Base-by-base conservation (phyloP, 2,888 invertebrate species). In the Therioaphis trifolii region DNA sequence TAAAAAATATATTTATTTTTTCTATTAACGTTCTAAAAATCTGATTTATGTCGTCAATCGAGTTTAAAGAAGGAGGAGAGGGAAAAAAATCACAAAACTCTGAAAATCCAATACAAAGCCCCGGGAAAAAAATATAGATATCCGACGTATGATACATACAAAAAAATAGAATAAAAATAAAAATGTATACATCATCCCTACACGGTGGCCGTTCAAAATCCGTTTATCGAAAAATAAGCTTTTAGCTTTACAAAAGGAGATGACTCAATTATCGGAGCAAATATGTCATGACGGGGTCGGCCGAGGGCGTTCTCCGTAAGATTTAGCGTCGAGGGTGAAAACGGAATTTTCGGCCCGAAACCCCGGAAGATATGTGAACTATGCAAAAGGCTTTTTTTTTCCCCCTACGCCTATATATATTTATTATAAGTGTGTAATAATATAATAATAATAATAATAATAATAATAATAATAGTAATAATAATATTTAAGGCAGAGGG, bases 211-310 rank as follows among this genome's bases (percentile, higher is more conserved):
- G 49, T 82, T 82, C 72, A 72, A 82, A 82, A 82, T 82, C 80
- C 80, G 71, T 82, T 82, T 82, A 82, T 82, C 71, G 72, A 74
- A 82, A 82, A 82, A 82, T 82, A 82, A 82, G 80, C 80, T 82
- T 82, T 82, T 82, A 82, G 80, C 71, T 82, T 82, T 82, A 82
- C 72, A 82, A 72, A 82, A 82, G 72, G 63, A 82, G 80, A 82
- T 82, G 80, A 82, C 80, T 82, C 80, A 82, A 82, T 82, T 82
- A 82, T 82, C 21, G 46, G 80, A 82, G 61, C 80, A 63, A 80
- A 82, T 82, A 82, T 82, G 72, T 74, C 80, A 72, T 49, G 72
- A 69, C 55, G 69, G 63, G 69, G 69, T 29, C 63, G 79, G 58
- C 35, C 71, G 58, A 58, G 69, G 79, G 68, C 79, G 80, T 72